Conservation (phyloP, 2,797 vertebrate species). For the Sebastes cheni region DNA sequence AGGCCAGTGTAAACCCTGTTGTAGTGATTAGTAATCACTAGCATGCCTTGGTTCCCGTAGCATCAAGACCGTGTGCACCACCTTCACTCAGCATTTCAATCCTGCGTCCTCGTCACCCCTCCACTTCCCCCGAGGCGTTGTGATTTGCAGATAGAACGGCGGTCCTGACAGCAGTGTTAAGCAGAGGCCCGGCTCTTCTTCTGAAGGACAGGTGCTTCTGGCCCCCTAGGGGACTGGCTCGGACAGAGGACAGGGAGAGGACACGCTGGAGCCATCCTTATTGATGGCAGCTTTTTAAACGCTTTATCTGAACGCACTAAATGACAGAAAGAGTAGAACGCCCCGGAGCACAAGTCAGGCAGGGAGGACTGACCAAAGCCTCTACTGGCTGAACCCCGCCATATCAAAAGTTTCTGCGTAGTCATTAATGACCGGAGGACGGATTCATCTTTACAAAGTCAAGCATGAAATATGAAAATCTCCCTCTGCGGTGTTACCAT, state of each 20-base stretch:
- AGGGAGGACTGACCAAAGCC: not conserved
- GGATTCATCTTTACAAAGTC: slow-evolving; percentile 40
- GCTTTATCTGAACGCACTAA: slow-evolving; percentile 20
- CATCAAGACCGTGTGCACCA: not conserved
- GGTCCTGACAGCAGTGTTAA: slow-evolving; percentile 58
- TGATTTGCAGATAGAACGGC: slow-evolving; percentile 45
- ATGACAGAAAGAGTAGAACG: slow-evolving; percentile 1
- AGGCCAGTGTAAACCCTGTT: not conserved
- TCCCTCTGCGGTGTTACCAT: not conserved
- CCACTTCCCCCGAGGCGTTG: slow-evolving; percentile 30
- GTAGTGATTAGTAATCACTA: slow-evolving; percentile 17
- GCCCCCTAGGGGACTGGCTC: slow-evolving; percentile 20
- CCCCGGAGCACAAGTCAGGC: not conserved
- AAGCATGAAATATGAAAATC: slow-evolving; percentile 21
- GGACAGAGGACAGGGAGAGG: slow-evolving; percentile 44
- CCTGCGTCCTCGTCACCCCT: slow-evolving; percentile 34
- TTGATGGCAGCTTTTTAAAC: slow-evolving; percentile 48
- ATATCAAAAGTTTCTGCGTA: slow-evolving; percentile 15
- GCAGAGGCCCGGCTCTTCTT: slow-evolving; percentile 39
- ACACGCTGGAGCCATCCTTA: slow-evolving; percentile 19
- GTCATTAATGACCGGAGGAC: slow-evolving; percentile 21
- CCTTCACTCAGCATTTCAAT: slow-evolving; percentile 32
- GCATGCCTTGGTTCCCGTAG: not conserved
- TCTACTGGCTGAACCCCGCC: not conserved
- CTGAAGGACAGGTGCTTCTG: slow-evolving; percentile 61